Evolutionary conservation across 2,888 invertebrate species (phyloP), one percentile per base, ranked within the genome.

Genomic region (Patella pellucida): DNA sequence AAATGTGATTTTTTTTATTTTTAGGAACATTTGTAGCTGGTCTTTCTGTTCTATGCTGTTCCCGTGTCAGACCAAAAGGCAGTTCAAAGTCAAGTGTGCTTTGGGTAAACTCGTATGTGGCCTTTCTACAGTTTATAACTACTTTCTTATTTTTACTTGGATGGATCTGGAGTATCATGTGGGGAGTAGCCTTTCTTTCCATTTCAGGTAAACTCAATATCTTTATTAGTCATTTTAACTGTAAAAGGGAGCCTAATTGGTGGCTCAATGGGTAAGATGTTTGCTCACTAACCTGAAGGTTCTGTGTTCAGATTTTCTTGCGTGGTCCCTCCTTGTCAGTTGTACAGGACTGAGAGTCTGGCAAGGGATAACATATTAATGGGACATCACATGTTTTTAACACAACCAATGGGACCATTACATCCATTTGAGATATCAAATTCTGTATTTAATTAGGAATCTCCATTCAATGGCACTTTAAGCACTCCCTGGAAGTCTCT

Each of bases 141-240:
- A 85, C 89, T 16, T 86, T 88, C 76, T 79, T 89, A 50, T 80
- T 88, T 68, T 83, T 89, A 50, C 81, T 89, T 12, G 89, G 89
- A n/a, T 90, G 89, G 89, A 86, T 89, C 27, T 90, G 89, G 89
- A 89, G 88, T 79, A 84, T 90, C 74, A 84, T 87, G 56, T 90
- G 89, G 89, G 89, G 87, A 16, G 82, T 83, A 1, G 86, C 88
- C n/a, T 90, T 90, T 78, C 76, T 89, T 71, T 80, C 84, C 50
- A 85, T 88, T 70, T 85, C 89, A 76, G 82, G 89, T 89, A 81
- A 81, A 84, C 75, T 15, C 7, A 19, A 9, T 62, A 27, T 15
- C 27, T 2, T 4, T 52, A 23, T 52, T n/a, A 14, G 31, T 70
- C 41, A 31, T 41, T 70, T 19, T 70, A 50, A 51, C 4, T 31